Conservation (phyloP, 2,797 vertebrate species). For the Intellagama lesueurii region DNA sequence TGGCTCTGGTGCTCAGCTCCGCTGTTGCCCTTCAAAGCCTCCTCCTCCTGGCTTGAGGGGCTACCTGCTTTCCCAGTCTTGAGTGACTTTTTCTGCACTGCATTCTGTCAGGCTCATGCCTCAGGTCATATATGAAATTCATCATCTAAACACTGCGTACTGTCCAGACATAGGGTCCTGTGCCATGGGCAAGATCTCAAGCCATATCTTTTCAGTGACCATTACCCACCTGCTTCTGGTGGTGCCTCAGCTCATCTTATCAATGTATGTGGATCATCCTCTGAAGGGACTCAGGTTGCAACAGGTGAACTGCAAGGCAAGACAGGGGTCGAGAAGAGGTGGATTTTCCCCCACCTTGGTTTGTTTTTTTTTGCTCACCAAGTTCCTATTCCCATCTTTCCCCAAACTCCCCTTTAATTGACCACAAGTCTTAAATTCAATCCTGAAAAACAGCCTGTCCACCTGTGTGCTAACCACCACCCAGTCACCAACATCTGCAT, state of each 20-base stretch:
- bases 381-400: neutral
- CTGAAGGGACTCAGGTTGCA: neutral
- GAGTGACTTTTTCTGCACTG: conserved; percentile 13
- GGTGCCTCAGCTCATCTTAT: neutral
- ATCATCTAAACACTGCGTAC: neutral
- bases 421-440: neutral
- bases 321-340: neutral
- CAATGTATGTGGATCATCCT: neutral
- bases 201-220: neutral
- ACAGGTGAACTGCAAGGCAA: neutral
- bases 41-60: no score
- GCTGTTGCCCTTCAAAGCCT: neutral
- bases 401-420: neutral
- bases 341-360: neutral
- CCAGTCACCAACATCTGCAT: neutral
- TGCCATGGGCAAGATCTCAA: neutral
- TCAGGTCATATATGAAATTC: neutral
- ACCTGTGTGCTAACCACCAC: neutral
- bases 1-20: neutral
- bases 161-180: neutral
- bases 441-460: neutral
- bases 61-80: neutral
- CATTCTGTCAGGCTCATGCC: neutral
- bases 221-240: neutral
- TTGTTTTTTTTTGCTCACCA: neutral